These are phyloP conservation scores for Tiphia femorata DNA, from an alignment of 2,888 invertebrate species.

Conservation along the genomic window DNA sequence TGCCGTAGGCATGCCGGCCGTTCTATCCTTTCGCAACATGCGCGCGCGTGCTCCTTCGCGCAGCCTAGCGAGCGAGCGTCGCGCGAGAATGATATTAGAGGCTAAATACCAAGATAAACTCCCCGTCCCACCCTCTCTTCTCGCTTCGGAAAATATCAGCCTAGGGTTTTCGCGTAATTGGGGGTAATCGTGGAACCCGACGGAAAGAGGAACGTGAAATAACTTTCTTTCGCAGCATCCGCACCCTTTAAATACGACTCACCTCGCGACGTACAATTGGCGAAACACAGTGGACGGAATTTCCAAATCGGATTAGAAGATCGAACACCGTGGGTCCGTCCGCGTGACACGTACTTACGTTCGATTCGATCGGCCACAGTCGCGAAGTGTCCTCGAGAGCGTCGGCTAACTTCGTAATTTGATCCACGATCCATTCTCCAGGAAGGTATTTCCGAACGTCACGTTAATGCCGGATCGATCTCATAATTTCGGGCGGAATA, in stretches of 20 bases:
- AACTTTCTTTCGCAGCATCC: no score
- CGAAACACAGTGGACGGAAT: background rate
- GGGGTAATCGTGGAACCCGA: background rate
- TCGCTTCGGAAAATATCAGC: background rate
- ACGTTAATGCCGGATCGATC: conserved; percentile 57
- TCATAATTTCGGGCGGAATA: conserved; percentile 58
- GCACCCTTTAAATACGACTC: no score
- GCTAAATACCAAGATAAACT: background rate
- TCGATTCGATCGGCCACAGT: no score
- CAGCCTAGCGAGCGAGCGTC: background rate
- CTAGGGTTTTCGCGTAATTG: background rate
- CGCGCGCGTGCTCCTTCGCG: background rate
- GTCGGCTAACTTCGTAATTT: no score
- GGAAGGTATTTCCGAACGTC: conserved; percentile 38
- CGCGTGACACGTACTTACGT: background rate
- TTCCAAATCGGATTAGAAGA: background rate
- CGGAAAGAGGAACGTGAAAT: background rate
- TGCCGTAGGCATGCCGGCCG: conserved; percentile 18
- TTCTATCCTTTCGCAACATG: background rate
- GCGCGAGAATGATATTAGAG: conserved; percentile 16
- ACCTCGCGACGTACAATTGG: background rate
- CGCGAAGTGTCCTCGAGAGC: no score
- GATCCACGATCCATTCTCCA: conserved; percentile 1
- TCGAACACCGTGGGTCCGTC: background rate
- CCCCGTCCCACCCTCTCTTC: background rate